Evolutionary conservation across 2,888 invertebrate species (phyloP).

Genomic region (Scaptomyza reducta): DNA sequence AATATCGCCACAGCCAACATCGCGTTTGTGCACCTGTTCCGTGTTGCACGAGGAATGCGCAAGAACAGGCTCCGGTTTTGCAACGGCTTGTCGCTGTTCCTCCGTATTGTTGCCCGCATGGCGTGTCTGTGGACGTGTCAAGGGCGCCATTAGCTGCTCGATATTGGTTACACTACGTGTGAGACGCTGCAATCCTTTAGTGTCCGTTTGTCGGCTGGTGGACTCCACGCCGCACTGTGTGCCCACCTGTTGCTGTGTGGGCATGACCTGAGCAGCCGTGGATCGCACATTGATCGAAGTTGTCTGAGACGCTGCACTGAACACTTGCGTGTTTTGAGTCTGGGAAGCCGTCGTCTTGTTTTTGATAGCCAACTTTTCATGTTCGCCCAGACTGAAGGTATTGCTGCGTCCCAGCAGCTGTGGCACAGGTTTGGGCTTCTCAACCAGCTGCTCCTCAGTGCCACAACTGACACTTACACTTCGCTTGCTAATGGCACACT

Average conservation of each 20-base stretch:
- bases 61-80: constrained; percentile 47
- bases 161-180: constrained; percentile 70
- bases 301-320: constrained; percentile 79
- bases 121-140: constrained; percentile 44
- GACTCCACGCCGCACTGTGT: constrained; percentile 74
- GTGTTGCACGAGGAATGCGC: constrained; percentile 81
- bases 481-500: constrained; percentile 85
- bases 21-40: constrained; percentile 83
- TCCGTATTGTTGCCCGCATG: constrained; percentile 76
- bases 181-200: constrained; percentile 79
- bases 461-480: constrained; percentile 87
- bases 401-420: constrained; percentile 85
- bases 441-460: constrained; percentile 73
- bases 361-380: constrained; percentile 84
- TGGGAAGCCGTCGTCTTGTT: constrained; percentile 81
- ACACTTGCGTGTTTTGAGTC: constrained; percentile 57
- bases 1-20: constrained; percentile 85
- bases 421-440: constrained; percentile 35
- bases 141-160: constrained; percentile 71
- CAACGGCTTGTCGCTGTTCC: constrained; percentile 8
- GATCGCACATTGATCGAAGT: constrained; percentile 58
- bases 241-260: constrained; percentile 61
- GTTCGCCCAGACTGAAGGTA: constrained; percentile 87
- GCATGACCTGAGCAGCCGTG: constrained; percentile 72
- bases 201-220: constrained; percentile 83